A percentile compares a stretch with the other conserved stretches of the same genome.
Conservation (phyloP, 1,140 invertebrate species). For the Cardiocondyla obscurior region DNA sequence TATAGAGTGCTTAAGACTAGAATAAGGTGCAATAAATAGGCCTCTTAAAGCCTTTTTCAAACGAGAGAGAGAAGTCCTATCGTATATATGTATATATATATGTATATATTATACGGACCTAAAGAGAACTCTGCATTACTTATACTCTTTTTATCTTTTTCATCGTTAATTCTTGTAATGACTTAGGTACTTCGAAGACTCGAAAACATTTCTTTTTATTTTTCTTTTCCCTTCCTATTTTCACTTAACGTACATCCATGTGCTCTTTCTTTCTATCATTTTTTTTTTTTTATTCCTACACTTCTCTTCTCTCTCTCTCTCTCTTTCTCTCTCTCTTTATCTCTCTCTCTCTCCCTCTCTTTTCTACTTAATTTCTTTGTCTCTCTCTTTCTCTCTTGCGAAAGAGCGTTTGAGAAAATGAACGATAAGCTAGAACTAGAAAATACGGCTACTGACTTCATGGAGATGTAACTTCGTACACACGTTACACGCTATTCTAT, state of each 20-base stretch:
- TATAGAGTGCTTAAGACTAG: conserved; percentile 73
- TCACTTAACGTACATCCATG: not conserved
- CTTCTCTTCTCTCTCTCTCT: not conserved
- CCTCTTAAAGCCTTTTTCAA: conserved; percentile 65
- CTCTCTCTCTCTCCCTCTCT: not conserved
- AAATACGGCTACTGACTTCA: conserved; percentile 66
- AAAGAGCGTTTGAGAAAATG: conserved; percentile 39
- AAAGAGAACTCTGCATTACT: conserved; percentile 53
- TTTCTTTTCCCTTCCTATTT: not conserved
- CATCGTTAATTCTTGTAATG: conserved; percentile 31
- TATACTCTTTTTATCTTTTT: conserved; percentile 36
- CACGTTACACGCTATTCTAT: conserved; percentile 53
- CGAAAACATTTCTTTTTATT: conserved; percentile 24
- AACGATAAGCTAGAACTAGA: conserved; percentile 34
- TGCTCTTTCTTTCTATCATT: not conserved
- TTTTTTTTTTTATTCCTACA: not conserved
- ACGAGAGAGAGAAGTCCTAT: conserved; percentile 59
- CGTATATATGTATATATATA: conserved; percentile 21
- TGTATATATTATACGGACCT: conserved; percentile 54
- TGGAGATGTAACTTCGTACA: conserved; percentile 61
- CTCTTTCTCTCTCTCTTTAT: not conserved
- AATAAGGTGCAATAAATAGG: conserved; percentile 73
- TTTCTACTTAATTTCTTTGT: too few species aligned
- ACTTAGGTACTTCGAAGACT: conserved; percentile 59
- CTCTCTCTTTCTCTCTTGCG: not conserved